Percentiles rank a stretch among this genome's conserved stretches.
Conservation (phyloP, 2,113 vertebrate genomes). For the Dissostichus mawsoni region DNA sequence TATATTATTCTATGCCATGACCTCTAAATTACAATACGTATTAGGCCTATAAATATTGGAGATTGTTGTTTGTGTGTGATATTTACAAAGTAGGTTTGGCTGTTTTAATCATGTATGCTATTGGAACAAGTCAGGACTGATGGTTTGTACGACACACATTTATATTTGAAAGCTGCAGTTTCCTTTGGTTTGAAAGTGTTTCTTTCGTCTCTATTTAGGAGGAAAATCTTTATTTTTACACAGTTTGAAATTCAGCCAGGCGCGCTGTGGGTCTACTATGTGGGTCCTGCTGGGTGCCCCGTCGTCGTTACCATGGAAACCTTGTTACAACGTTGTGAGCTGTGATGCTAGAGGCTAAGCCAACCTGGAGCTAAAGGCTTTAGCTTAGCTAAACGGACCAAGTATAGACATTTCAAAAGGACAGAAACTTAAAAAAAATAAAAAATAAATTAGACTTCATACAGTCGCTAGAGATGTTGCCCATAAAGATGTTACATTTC, state of each 20-base stretch:
- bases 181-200: background rate
- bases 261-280: conserved; percentile 52
- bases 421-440: background rate
- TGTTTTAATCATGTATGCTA: background rate
- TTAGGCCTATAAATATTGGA: background rate
- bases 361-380: too few species aligned
- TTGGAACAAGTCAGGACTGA: background rate
- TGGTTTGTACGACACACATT: background rate
- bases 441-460: background rate
- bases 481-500: conserved; percentile 54
- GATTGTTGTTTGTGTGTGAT: background rate
- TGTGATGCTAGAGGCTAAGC: background rate
- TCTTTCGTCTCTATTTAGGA: background rate
- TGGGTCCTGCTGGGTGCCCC: conserved; percentile 50
- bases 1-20: background rate
- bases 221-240: background rate
- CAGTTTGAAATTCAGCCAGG: conserved; percentile 48
- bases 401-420: background rate
- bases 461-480: conserved; percentile 57
- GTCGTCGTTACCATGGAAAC: conserved; percentile 75
- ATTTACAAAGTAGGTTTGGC: background rate
- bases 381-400: background rate
- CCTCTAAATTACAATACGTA: background rate
- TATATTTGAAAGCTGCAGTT: background rate
- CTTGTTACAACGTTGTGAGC: background rate